Base-by-base conservation (phyloP, 2,797 vertebrate species). In the Iguana delicatissima region DNA sequence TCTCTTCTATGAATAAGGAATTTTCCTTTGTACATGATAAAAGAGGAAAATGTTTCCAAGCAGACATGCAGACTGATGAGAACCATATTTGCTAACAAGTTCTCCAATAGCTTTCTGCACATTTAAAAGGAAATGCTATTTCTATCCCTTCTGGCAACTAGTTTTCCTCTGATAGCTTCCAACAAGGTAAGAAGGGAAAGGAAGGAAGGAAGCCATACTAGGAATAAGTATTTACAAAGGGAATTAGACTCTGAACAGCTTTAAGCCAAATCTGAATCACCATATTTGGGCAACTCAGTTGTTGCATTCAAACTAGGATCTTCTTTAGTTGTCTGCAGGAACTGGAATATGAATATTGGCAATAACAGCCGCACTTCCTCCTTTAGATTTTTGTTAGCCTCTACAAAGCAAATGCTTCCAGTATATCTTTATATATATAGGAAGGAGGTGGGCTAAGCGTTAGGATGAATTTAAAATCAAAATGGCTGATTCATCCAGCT, bases 141-240 rank as follows among this genome's bases (percentile, higher is more conserved):
- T 29, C 26, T 72, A 81, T 57, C 10, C 55, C 6, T 18, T 62
- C n/a, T 50, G 29, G 9, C n/a, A 57, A 80, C 2, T 29, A 55
- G 13, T 38, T 59, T 55, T 85, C 73, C 83, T 89, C 69, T 93
- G 83, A 89, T 74, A 92, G 87, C 57, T 93, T 95, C 89, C 94
- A 95, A 85, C 13, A 90, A 92, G 88, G n/a, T 92, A 90, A 86
- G 87, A 92, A 50, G 87, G 91, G 67, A 88, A 29, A 90, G 72
- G 84, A 46, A 80, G 38, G 2, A 89, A 94, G 55, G 18, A 13
- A 69, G 26, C 9, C 32, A 72, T 94, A 92, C 4, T 86, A 26
- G 7, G 87, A 91, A 81, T 24, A 85, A 93, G 67, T 6, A 57
- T 87, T 77, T 90, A 32, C 62, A 69, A 85, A 32, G 10, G 10